Base-by-base conservation (phyloP, 1,140 invertebrate genomes). In the Danaus melanippus region DNA sequence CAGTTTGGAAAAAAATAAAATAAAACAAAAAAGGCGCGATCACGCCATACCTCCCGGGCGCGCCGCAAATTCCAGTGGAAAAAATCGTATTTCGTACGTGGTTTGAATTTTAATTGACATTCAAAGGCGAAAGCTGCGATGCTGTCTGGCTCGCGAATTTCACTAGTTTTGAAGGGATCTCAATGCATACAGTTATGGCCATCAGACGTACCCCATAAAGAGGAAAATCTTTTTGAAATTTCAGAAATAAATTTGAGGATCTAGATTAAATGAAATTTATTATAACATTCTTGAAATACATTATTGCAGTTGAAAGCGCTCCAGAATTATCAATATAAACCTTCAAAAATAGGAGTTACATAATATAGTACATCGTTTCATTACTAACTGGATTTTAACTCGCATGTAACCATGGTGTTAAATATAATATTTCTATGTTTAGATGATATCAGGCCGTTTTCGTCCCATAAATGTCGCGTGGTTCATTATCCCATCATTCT, bases 91-190 rank as follows among this genome's bases (percentile, higher is more conserved):
- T 83, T 81, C 77, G 79, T 73, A 85, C 86, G 84, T 79, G 79
- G 73, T 86, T 84, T 88, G 86, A 87, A 88, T 88, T 87, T 86
- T 86, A 88, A 88, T 88, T 86, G 83, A 86, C 82, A 74, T 83
- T 79, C 77, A 79, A 62, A 68, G 61, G 65, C 62, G 66, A 69
- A 72, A 66, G 64, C 60, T 55, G 57, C 58, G 58, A 54, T 61
- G 50, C 66, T 49, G 58, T 44, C 62, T 49, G 57, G 60, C 65
- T 62, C 66, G 68, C 59, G 63, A 69, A 73, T 68, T 75, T 76
- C 73, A 73, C 72, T 70, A 66, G 60, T 59, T 54, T 63, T 58
- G 62, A 51, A 61, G 63, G 50, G 62, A 50, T 64, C 60, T 48
- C 47, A 63, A 39, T 55, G 40, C 39, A 47, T 55, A 43, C 39